Evolutionary conservation across 2,113 vertebrate genomes (phyloP).

Genomic region (Parus major): DNA sequence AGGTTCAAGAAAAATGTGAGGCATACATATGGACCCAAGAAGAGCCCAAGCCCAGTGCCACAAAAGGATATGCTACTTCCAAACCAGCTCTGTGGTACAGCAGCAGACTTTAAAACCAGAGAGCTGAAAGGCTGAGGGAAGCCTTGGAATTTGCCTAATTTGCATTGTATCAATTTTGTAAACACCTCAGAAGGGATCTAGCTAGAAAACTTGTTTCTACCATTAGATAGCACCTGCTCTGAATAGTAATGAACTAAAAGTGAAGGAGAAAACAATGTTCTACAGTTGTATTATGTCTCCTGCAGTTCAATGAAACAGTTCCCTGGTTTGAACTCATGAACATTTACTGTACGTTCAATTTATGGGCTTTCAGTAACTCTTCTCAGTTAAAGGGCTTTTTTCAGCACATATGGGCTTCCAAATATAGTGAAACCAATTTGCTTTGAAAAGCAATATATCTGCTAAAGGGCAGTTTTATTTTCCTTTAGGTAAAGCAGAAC

Average conservation of each 20-base stretch:
- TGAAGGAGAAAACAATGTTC: constrained; percentile 43
- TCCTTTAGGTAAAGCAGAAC: constrained; percentile 67
- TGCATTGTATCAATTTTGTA: constrained; percentile 50
- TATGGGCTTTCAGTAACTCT: background rate
- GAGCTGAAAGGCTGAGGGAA: constrained; percentile 24
- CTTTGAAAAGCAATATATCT: constrained; percentile 66
- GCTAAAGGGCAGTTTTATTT: constrained; percentile 69
- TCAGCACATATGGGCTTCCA: constrained; percentile 40
- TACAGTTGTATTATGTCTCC: background rate
- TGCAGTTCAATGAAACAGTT: background rate
- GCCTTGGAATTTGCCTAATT: constrained; percentile 51
- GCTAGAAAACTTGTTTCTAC: constrained; percentile 57
- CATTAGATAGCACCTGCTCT: constrained; percentile 57
- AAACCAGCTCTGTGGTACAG: constrained; percentile 19
- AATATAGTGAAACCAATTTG: constrained; percentile 48
- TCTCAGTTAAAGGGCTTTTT: constrained; percentile 21
- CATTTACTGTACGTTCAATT: background rate
- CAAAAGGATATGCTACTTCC: background rate
- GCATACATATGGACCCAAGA: background rate
- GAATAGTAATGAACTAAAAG: constrained; percentile 59
- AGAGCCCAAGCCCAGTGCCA: background rate
- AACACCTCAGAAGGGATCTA: constrained; percentile 37
- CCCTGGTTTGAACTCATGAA: background rate
- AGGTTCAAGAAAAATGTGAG: background rate
- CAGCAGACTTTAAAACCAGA: constrained; percentile 10